Conservation (phyloP, 1,140 invertebrate genomes). For the Wasmannia auropunctata region DNA sequence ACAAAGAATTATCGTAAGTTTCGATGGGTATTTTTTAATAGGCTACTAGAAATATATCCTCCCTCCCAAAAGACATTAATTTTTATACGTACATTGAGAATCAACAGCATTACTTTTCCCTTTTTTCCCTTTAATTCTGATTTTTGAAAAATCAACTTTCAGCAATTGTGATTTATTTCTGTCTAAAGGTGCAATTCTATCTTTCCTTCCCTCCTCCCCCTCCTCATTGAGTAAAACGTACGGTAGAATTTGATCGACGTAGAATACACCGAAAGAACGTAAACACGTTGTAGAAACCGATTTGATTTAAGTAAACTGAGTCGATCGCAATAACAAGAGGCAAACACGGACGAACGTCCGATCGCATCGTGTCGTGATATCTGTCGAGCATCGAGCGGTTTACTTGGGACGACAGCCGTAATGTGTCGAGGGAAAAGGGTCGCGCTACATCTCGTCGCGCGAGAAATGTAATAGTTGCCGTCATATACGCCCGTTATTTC, state of each 20-base stretch:
- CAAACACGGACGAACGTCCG: slow-evolving; percentile 14
- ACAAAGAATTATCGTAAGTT: too few species aligned
- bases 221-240: not conserved
- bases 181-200: not conserved
- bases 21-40: too few species aligned
- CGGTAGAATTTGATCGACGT: slow-evolving; percentile 8
- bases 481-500: slow-evolving; percentile 47
- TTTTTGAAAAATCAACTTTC: not conserved
- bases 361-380: slow-evolving; percentile 20
- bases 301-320: slow-evolving; percentile 54
- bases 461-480: slow-evolving; percentile 35
- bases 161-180: not conserved
- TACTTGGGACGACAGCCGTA: slow-evolving; percentile 34
- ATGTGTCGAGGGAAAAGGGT: slow-evolving; percentile 29
- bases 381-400: slow-evolving; percentile 40
- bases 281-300: slow-evolving; percentile 35
- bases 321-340: slow-evolving; percentile 46
- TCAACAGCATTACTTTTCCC: not conserved
- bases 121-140: not conserved
- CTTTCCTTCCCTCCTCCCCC: too few species aligned
- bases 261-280: slow-evolving; percentile 9
- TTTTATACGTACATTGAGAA: not conserved
- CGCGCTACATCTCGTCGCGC: not conserved
- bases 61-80: not conserved
- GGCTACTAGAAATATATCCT: not conserved